A percentile compares a stretch with the other conserved stretches of the same genome.
Conservation (phyloP, 2,113 vertebrate genomes). For the Nyctibius bracteatus region DNA sequence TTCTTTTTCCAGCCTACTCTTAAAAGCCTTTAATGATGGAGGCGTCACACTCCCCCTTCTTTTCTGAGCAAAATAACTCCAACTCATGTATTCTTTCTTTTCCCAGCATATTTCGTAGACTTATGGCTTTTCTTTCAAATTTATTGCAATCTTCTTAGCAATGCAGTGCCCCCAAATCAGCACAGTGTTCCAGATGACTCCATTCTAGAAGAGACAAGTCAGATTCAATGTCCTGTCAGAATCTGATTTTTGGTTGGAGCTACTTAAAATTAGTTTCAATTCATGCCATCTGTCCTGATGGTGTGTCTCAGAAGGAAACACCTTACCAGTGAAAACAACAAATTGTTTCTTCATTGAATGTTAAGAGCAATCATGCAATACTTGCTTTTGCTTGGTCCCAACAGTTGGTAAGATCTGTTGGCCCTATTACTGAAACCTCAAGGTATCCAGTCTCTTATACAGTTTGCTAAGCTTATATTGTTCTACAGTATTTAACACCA, state of each 20-base stretch:
- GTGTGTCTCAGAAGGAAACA: neutral
- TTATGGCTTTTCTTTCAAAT: neutral
- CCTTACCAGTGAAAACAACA: neutral
- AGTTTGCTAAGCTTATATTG: neutral
- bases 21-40: conserved; percentile 35
- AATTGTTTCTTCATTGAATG: neutral
- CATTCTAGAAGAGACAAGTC: neutral
- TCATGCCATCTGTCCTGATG: neutral
- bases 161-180: neutral
- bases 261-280: neutral
- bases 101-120: neutral
- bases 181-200: neutral
- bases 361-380: neutral
- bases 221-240: neutral
- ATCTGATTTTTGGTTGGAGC: neutral
- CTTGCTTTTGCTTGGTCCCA: neutral
- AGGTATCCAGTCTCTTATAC: neutral
- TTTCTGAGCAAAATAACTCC: neutral
- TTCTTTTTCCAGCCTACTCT: neutral
- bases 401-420: neutral
- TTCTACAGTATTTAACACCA: neutral
- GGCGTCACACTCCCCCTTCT: neutral
- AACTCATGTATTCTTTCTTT: neutral
- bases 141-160: neutral
- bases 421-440: neutral